Percentiles rank a stretch among this genome's conserved stretches.
These are phyloP conservation scores for Perizoma affinitatum DNA, from an alignment of 2,888 invertebrate species.

Conservation along the genomic window DNA sequence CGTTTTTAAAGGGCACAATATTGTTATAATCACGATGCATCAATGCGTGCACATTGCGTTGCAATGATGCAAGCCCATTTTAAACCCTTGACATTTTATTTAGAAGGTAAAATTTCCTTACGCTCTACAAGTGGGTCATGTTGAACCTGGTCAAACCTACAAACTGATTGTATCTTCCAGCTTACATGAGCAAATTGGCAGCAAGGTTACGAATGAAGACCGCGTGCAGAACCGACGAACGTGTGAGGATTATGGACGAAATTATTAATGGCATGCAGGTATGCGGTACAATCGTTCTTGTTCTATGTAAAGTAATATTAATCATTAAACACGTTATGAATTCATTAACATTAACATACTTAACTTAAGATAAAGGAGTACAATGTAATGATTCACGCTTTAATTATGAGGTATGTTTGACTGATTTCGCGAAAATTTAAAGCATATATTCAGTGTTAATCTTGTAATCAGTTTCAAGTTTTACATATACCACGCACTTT, in stretches of 20 bases:
- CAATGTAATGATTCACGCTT: too few species aligned
- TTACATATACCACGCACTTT: too few species aligned
- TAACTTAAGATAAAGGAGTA: not conserved
- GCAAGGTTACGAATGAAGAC: constrained; percentile 89
- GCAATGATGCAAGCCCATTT: not conserved
- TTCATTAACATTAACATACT: constrained; percentile 10
- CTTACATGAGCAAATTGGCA: constrained; percentile 86
- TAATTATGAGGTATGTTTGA: too few species aligned
- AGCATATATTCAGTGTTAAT: too few species aligned
- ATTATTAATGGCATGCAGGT: constrained; percentile 96
- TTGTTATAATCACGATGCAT: too few species aligned
- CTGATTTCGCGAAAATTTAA: not conserved
- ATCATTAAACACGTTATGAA: constrained; percentile 3
- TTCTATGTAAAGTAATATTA: constrained; percentile 9
- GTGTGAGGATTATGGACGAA: constrained; percentile 97
- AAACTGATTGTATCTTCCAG: constrained; percentile 57
- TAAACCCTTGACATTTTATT: not conserved
- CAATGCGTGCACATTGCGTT: too few species aligned
- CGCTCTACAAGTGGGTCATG: not conserved
- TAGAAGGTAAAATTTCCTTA: not conserved
- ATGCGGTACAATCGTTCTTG: constrained; percentile 56
- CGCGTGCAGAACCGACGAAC: constrained; percentile 93
- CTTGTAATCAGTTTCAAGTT: too few species aligned
- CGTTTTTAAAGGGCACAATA: too few species aligned
- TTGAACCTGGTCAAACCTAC: constrained; percentile 11